Conservation (phyloP, 2,113 vertebrate species). For the Hyperoodon ampullatus region DNA sequence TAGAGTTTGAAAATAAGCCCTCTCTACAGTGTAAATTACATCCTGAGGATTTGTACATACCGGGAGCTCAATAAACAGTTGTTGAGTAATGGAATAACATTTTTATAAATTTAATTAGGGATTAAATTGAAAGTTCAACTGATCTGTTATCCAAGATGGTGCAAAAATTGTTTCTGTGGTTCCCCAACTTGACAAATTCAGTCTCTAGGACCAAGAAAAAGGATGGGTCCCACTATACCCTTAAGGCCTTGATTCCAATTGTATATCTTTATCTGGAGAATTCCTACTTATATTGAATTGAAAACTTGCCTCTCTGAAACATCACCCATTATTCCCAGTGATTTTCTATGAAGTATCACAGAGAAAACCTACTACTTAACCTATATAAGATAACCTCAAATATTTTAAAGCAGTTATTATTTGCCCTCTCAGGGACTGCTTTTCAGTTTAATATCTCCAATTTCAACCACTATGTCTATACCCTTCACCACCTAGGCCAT, state of each 20-base stretch:
- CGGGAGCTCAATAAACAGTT: neutral
- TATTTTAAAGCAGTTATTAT: neutral
- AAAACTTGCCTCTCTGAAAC: neutral
- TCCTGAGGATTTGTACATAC: neutral
- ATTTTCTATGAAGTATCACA: neutral
- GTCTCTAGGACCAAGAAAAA: neutral
- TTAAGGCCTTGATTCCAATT: neutral
- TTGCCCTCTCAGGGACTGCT: neutral
- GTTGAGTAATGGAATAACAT: neutral
- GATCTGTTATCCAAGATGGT: neutral
- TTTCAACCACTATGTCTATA: neutral
- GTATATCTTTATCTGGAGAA: neutral
- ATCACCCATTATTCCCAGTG: neutral
- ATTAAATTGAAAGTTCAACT: neutral
- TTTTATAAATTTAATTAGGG: constrained; percentile 25
- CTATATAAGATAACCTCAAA: neutral
- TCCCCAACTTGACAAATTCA: neutral
- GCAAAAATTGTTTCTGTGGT: neutral
- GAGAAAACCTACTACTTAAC: neutral
- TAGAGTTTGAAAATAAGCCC: neutral
- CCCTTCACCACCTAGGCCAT: neutral
- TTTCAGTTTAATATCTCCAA: neutral
- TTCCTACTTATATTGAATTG: neutral
- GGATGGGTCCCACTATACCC: neutral
- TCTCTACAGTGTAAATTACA: neutral